These are phyloP conservation scores for Chloroceryle aenea DNA, from an alignment of 2,113 vertebrate genomes.

Conservation along the genomic window DNA sequence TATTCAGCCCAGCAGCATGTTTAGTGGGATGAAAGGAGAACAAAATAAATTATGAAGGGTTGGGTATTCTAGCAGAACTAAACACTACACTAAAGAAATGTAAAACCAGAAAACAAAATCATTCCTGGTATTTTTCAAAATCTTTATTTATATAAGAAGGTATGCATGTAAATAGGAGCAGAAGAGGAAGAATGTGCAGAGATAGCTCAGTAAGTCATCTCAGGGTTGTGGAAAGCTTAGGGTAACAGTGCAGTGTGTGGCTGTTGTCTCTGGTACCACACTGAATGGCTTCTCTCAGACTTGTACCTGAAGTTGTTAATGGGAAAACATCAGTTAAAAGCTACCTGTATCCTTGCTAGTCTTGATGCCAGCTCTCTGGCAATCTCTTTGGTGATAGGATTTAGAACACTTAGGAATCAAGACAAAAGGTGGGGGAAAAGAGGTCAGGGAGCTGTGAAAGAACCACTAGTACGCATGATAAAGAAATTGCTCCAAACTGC, in stretches of 20 bases:
- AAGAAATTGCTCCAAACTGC: background rate
- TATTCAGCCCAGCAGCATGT: background rate
- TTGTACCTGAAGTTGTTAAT: background rate
- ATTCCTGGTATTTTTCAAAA: background rate
- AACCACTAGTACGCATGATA: background rate
- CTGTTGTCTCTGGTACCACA: background rate
- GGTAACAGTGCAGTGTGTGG: background rate
- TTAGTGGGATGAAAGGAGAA: background rate
- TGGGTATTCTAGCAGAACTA: background rate
- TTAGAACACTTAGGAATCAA: background rate
- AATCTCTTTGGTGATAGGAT: background rate
- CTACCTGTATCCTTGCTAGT: background rate
- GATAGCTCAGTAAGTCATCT: accelerated
- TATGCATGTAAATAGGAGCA: background rate
- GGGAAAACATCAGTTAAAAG: background rate
- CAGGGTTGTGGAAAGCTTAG: background rate
- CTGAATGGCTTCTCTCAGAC: background rate
- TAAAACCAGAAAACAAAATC: background rate
- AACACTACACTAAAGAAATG: background rate
- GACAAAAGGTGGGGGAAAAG: background rate
- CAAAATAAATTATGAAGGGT: background rate
- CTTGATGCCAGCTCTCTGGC: background rate
- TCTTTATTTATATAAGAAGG: background rate
- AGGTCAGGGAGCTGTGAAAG: background rate
- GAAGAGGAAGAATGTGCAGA: background rate